Evolutionary conservation across 2,797 vertebrate genomes (phyloP), one percentile per base, ranked within the genome.

Genomic region (Lophotriccus pileatus): DNA sequence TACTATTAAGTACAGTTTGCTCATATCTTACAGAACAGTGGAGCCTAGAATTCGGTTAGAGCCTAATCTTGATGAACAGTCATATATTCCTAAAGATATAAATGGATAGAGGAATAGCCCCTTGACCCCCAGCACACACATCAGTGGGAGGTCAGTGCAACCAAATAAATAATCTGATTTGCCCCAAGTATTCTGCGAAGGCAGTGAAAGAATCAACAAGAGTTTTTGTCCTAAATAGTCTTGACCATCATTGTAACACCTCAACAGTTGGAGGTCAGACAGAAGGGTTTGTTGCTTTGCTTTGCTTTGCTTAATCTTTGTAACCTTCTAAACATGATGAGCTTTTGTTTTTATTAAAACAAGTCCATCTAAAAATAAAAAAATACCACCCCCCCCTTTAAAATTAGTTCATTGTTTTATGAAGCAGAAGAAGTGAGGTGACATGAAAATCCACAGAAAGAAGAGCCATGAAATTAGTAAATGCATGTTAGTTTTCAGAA

Each of bases 31-130:
- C 8, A 30, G 21, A 78, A 47, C 2, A 34, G n/a, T 15, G 30
- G 32, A 69, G 55, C 10, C 22, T 60, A 50, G 25, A 47, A n/a
- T 0, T 14, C 25, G 20, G 32, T 70, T 30, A 67, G 72, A 78
- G 5, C 7, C 7, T 24, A 39, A 3, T 10, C 5, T 30, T 2
- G 0, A 7, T 44, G 24, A 56, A 30, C 7, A 46, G 30, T 12
- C 14, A 2, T 23, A 24, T 1, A 2, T 39, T 72, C 18, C 66
- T 67, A 19, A 77, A 72, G 5, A 12, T 84, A 37, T 27, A 53
- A 46, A 4, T 14, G 39, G 23, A 10, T 7, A 63, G 19, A 34
- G 19, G 34, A 68, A 72, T n/a, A 25, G 37, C 3, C 17, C 10
- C 15, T 56, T 50, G 8, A 14, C 9, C 8, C 27, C 36, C 9